Percentiles rank a stretch among this genome's conserved stretches.
phyloP scores from a whole-genome alignment of 2,113 vertebrate genomes.

The Abramis brama region DNA sequence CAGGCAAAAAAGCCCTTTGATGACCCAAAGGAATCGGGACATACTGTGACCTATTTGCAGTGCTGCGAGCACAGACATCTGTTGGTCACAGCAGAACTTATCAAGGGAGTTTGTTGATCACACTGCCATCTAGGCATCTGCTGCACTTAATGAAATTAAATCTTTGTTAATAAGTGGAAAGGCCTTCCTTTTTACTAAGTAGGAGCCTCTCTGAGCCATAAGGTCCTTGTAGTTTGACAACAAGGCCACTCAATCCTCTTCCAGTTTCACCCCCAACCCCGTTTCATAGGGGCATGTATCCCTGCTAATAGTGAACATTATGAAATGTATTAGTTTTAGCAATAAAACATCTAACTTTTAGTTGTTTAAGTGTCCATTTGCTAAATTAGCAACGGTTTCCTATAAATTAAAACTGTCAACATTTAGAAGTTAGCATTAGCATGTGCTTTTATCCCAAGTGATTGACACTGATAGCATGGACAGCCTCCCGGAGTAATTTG shows the following conservation, averaged over 20 bases:
- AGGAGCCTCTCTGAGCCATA: slow-evolving; percentile 12
- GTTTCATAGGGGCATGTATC: background rate
- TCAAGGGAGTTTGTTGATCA: slow-evolving; percentile 1
- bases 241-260: slow-evolving; percentile 15
- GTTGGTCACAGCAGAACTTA: slow-evolving; percentile 1
- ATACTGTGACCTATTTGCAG: background rate
- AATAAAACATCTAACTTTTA: background rate
- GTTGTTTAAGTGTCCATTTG: background rate
- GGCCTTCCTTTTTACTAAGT: slow-evolving; percentile 27
- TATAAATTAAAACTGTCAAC: background rate
- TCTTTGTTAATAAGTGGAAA: slow-evolving; percentile 39
- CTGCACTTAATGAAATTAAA: slow-evolving; percentile 44
- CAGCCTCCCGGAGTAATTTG: background rate
- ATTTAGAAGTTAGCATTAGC: background rate
- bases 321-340: background rate
- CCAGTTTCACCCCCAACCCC: background rate
- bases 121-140: slow-evolving; percentile 7
- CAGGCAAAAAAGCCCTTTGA: background rate
- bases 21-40: slow-evolving; percentile 9
- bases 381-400: background rate
- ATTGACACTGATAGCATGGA: background rate
- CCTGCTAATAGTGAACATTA: background rate
- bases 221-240: slow-evolving; percentile 10
- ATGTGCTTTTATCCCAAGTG: background rate
- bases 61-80: slow-evolving; percentile 1